phyloP scores from a whole-genome alignment of 2,797 vertebrate species.

The Galago senegalensis region DNA sequence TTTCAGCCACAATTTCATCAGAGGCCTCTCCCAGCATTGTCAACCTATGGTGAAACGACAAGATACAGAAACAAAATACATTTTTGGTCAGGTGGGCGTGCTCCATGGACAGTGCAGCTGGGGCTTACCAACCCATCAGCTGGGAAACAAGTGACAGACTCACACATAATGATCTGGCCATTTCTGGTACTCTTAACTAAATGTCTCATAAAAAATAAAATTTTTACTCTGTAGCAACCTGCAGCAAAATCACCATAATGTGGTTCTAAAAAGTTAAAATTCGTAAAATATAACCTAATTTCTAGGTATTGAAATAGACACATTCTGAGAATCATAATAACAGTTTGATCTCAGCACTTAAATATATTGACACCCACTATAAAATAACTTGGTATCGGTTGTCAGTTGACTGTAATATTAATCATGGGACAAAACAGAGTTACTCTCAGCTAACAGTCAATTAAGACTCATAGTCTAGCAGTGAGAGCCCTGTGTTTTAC shows the following conservation, averaged over 20 bases:
- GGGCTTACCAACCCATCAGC: rapidly evolving
- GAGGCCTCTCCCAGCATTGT: constrained; percentile 87
- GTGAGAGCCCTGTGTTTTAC: background rate
- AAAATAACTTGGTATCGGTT: background rate
- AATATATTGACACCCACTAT: background rate
- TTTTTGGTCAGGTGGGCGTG: constrained; percentile 1
- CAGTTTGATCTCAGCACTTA: background rate
- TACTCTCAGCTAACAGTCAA: background rate
- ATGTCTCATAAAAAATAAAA: constrained; percentile 14
- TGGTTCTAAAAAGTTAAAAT: background rate
- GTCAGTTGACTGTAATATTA: constrained; percentile 3
- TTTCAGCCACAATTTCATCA: constrained; percentile 81
- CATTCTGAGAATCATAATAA: background rate
- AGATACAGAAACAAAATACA: constrained; percentile 42
- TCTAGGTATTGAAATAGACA: constrained; percentile 36
- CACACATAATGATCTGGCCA: background rate
- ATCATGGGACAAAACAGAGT: background rate
- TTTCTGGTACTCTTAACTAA: background rate
- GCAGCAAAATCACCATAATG: background rate
- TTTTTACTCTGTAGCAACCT: background rate
- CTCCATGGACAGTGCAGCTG: background rate
- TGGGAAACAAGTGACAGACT: background rate
- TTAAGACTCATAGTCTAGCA: background rate
- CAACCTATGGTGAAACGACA: constrained; percentile 83
- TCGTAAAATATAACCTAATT: background rate